Percentiles rank a stretch among this genome's conserved stretches.
Evolutionary conservation across 2,797 vertebrate genomes (phyloP).

Genomic region (Megaceryle alcyon): DNA sequence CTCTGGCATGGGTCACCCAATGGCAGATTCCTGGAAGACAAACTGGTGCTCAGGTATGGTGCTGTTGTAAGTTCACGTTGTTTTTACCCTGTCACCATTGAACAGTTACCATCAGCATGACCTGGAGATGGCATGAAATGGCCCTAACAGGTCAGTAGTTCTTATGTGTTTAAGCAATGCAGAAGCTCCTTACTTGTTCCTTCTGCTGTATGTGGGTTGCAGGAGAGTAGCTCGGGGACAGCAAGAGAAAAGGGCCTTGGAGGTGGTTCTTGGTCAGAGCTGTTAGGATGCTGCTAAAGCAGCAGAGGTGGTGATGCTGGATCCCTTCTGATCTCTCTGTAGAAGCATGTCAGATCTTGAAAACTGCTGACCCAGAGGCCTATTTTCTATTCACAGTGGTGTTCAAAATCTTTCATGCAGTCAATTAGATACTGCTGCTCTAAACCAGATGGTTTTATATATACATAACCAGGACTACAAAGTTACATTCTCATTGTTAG

Average conservation of each 20-base stretch:
- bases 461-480: neutral
- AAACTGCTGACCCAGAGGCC: neutral
- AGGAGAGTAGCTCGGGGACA: neutral
- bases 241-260: neutral
- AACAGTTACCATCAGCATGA: fast-evolving
- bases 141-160: neutral
- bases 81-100: neutral
- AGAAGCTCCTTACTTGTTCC: neutral
- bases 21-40: neutral
- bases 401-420: neutral
- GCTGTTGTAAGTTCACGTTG: neutral
- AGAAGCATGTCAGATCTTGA: neutral
- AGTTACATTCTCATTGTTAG: neutral
- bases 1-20: fast-evolving
- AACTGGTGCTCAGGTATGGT: neutral
- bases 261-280: neutral
- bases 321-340: neutral
- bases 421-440: neutral
- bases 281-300: neutral
- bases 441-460: neutral
- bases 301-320: neutral
- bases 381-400: neutral
- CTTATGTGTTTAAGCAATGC: neutral
- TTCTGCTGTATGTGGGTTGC: neutral
- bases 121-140: neutral